Conservation (phyloP, 2,797 vertebrate genomes). For the Australoheros facetus region DNA sequence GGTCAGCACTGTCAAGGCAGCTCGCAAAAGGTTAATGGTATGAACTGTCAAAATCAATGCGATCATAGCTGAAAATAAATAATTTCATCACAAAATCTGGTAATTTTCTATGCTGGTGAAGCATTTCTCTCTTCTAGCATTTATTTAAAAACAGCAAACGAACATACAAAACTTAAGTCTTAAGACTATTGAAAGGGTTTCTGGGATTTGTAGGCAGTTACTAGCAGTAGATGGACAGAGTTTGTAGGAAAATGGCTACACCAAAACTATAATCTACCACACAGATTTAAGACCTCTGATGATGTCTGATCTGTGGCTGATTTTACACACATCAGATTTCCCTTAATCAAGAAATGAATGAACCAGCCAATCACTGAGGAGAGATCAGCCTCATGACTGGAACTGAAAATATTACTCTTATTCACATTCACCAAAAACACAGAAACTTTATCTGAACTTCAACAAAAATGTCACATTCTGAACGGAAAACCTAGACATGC, state of each 20-base stretch:
- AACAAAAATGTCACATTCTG: neutral
- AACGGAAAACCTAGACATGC: neutral
- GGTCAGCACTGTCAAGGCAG: neutral
- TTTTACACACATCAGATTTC: neutral
- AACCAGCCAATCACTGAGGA: conserved; percentile 40
- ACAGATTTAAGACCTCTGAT: conserved; percentile 1
- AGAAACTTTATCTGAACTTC: neutral
- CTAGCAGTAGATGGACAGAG: neutral
- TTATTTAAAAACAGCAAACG: neutral
- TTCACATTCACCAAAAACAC: neutral
- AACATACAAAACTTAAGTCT: neutral
- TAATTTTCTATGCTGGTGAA: too few relatives aligned
- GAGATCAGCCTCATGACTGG: conserved; percentile 7
- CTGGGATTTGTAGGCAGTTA: neutral
- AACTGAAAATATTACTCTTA: neutral
- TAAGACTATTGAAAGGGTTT: neutral
- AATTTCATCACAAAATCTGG: neutral
- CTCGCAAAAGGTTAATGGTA: neutral
- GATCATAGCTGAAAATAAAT: neutral
- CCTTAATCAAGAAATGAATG: conserved; percentile 11
- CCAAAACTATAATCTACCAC: neutral
- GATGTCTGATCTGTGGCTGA: neutral
- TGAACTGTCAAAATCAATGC: neutral
- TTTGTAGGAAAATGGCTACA: neutral
- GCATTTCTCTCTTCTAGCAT: neutral